phyloP scores from a whole-genome alignment of 1,140 invertebrate species.

The Drosophila teissieri region DNA sequence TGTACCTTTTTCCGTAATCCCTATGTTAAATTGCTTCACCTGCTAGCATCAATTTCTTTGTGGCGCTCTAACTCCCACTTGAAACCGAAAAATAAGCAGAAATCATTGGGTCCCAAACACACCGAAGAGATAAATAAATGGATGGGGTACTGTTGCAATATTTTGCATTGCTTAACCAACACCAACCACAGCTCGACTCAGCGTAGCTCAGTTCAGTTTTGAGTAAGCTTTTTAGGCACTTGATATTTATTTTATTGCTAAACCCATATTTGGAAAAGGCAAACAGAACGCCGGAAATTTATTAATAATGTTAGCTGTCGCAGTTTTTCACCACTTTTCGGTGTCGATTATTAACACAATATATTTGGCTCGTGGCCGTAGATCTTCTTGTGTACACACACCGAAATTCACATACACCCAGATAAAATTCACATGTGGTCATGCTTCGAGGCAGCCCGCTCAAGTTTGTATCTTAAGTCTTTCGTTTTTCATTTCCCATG shows the following conservation, averaged over 20 bases:
- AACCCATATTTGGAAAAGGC: slow-evolving; percentile 49
- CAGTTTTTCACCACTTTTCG: slow-evolving; percentile 20
- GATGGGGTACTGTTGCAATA: slow-evolving; percentile 63
- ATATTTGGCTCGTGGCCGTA: slow-evolving; percentile 16
- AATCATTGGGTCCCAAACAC: slow-evolving; percentile 52
- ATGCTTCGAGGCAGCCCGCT: slow-evolving; percentile 56
- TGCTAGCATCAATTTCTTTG: slow-evolving; percentile 36
- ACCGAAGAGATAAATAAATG: slow-evolving; percentile 26
- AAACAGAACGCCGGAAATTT: slow-evolving; percentile 49
- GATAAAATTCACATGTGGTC: slow-evolving; percentile 45
- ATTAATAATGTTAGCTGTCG: slow-evolving; percentile 6
- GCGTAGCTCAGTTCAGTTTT: slow-evolving; percentile 10
- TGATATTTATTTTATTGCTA: slow-evolving; percentile 30
- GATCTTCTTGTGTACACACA: slow-evolving; percentile 45
- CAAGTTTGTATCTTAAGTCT: slow-evolving; percentile 76
- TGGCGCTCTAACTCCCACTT: slow-evolving; percentile 13
- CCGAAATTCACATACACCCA: slow-evolving; percentile 27
- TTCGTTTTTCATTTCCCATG: slow-evolving; percentile 46
- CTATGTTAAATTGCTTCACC: slow-evolving; percentile 29
- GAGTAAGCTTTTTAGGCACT: slow-evolving; percentile 20
- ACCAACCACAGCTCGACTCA: slow-evolving; percentile 46
- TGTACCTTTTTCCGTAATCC: neutral
- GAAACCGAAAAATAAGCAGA: slow-evolving; percentile 14
- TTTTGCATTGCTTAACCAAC: slow-evolving; percentile 76
- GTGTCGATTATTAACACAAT: slow-evolving; percentile 22